A percentile compares a stretch with the other conserved stretches of the same genome.
Evolutionary conservation across 1,140 invertebrate species (phyloP).

Genomic region (Cotesia glomerata): DNA sequence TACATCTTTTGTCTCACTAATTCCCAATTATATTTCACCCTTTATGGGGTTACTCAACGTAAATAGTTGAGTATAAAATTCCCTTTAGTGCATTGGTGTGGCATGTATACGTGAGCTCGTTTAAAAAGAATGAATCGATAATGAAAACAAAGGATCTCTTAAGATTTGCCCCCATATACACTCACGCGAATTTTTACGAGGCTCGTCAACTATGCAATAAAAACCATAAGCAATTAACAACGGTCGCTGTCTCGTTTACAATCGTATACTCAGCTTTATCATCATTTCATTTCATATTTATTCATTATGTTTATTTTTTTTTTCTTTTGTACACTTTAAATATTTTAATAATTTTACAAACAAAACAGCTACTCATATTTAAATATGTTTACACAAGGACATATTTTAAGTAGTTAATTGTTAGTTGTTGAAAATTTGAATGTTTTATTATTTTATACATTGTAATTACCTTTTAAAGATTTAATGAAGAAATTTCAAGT

Average conservation of each 20-base stretch:
- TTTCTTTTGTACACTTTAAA: too few relatives aligned
- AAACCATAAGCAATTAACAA: conserved; percentile 35
- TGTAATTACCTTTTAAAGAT: too few relatives aligned
- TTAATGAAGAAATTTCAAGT: too few relatives aligned
- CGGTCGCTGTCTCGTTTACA: conserved; percentile 22
- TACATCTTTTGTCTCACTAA: conserved; percentile 30
- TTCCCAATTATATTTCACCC: conserved; percentile 32
- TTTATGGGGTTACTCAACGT: conserved; percentile 18
- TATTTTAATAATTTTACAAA: too few relatives aligned
- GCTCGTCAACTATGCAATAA: conserved; percentile 24
- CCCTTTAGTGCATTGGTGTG: conserved; percentile 15
- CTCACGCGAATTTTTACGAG: conserved; percentile 29
- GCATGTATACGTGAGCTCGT: neutral
- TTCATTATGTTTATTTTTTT: too few relatives aligned
- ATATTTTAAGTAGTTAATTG: too few relatives aligned
- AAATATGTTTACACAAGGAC: too few relatives aligned
- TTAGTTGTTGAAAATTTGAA: too few relatives aligned
- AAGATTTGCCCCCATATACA: conserved; percentile 19
- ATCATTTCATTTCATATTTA: too few relatives aligned
- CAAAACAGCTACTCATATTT: too few relatives aligned
- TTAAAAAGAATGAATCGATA: conserved; percentile 36
- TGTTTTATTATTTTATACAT: too few relatives aligned
- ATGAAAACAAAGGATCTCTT: conserved; percentile 37
- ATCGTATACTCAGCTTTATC: too few relatives aligned
- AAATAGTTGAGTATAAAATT: conserved; percentile 22